Evolutionary conservation across 2,113 vertebrate genomes (phyloP).

Genomic region (Caracal caracal): DNA sequence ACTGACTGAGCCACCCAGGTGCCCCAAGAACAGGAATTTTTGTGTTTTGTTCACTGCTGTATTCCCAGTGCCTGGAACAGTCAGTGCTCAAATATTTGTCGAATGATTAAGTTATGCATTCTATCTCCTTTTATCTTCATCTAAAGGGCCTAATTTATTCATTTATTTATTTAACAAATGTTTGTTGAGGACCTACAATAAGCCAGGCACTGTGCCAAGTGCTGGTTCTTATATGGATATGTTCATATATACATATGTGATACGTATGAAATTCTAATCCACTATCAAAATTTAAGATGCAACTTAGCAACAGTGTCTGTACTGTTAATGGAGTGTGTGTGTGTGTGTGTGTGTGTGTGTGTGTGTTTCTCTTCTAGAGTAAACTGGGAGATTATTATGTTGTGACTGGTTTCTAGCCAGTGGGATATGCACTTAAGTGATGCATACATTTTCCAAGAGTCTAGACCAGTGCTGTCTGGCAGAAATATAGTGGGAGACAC

Average conservation of each 20-base stretch:
- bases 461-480: not conserved
- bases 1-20: too few species aligned
- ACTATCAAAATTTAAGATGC: not conserved
- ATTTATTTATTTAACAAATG: slow-evolving; percentile 44
- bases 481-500: not conserved
- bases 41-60: not conserved
- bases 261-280: not conserved
- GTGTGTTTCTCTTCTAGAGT: not conserved
- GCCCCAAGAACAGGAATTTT: not conserved
- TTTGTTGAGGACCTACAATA: slow-evolving; percentile 35
- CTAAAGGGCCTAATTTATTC: not conserved
- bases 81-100: slow-evolving; percentile 12
- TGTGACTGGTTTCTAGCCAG: not conserved
- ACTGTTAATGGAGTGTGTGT: not conserved
- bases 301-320: not conserved
- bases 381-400: not conserved
- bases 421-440: not conserved
- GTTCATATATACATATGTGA: too few species aligned
- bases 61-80: not conserved
- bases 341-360: not conserved
- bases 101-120: slow-evolving; percentile 2
- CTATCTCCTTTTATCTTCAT: not conserved
- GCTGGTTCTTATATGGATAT: not conserved
- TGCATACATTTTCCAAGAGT: not conserved
- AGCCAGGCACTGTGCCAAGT: not conserved